Base-by-base conservation (phyloP, 1,140 invertebrate species). In the Cotesia vestalis region DNA sequence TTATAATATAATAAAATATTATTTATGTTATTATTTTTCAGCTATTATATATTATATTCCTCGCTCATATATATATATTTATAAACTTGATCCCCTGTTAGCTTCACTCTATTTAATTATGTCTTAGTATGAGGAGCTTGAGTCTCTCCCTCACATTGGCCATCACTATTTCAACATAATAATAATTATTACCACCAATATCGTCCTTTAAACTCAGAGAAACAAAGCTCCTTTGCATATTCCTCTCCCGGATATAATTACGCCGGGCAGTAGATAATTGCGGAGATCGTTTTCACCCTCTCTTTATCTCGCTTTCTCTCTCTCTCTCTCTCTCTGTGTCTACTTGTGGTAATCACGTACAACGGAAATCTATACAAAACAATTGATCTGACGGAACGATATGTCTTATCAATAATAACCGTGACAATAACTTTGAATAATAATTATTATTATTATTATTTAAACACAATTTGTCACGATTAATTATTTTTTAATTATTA, bases 311-410 rank as follows among this genome's bases (percentile, higher is more conserved):
- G 5, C 38, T 40, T 40, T 40, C 38, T 40, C 38, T 40, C 11
- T 46, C 2, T 46, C 2, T 46, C 40, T 46, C 40, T 46, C 40
- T 46, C 11, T 61, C 59, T 8, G 9, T 34, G 27, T n/a, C 34
- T 67, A 35, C 27, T 67, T 27, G 51, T 53, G 52, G 66, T 35
- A 55, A 51, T 66, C 57, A 20, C 57, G 57, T 66, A 66, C 70
- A 72, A 68, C 71, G 68, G 20, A 66, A 69, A 71, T 72, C 71
- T 72, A 72, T 75, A 72, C 69, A 74, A 72, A 74, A 74, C 34
- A 72, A 75, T 75, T 66, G 64, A 71, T 75, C 74, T 72, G 70
- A 66, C 70, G 69, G 69, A 72, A 71, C 62, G 63, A 71, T 66
- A 69, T 69, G 60, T 69, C 36, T 66, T 57, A 52, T 62, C 52